Percentiles rank a stretch among this genome's conserved stretches.
Conservation (phyloP, 2,888 invertebrate species). For the Drosophila cognata region DNA sequence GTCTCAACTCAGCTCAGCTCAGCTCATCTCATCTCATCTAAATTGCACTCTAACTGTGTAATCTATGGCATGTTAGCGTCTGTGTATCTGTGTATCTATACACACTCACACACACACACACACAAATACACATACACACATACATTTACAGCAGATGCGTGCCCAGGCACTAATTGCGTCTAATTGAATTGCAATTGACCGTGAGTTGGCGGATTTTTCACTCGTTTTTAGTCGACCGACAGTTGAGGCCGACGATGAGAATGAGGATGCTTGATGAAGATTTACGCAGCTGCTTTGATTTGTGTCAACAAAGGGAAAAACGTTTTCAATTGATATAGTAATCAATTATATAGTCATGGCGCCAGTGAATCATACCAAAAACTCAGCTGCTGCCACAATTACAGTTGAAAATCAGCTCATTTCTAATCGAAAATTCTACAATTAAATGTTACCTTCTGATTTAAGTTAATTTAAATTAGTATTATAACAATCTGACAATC, state of each 20-base stretch:
- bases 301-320: conserved; percentile 70
- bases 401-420: neutral
- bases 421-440: neutral
- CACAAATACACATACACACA: conserved; percentile 1
- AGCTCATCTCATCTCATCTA: conserved; percentile 29
- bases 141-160: conserved; percentile 24
- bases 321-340: conserved; percentile 28
- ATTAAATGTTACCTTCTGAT: neutral
- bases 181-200: conserved; percentile 81
- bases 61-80: conserved; percentile 68
- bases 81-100: conserved; percentile 38
- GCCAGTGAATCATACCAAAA: conserved; percentile 51
- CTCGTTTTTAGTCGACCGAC: conserved; percentile 62
- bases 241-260: conserved; percentile 21
- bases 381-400: neutral
- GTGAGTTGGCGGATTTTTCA: conserved; percentile 80
- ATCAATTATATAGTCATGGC: conserved; percentile 58
- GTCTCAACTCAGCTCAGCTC: conserved; percentile 12
- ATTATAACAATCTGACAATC: neutral
- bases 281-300: conserved; percentile 78
- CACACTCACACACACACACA: conserved; percentile 18
- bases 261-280: conserved; percentile 68
- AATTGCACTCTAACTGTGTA: conserved; percentile 61
- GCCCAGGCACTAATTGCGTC: conserved; percentile 77
- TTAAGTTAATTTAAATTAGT: neutral